phyloP scores from a whole-genome alignment of 2,888 invertebrate genomes.

The Dicyrtoma fusca region DNA sequence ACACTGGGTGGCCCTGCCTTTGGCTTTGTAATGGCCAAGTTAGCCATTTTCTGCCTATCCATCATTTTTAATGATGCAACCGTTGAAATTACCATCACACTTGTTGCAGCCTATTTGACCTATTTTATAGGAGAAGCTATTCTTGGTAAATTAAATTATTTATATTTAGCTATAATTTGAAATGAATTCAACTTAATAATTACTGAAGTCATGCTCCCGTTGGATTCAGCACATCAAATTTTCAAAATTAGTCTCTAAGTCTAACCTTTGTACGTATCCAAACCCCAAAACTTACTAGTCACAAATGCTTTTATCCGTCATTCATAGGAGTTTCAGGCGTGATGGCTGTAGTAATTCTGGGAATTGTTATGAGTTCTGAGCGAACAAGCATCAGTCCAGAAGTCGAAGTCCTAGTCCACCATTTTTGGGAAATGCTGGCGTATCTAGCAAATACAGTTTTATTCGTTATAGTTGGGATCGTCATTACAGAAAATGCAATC shows the following conservation, averaged over 20 bases:
- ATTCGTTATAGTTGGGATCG: slow-evolving; percentile 67
- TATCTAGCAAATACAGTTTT: slow-evolving; percentile 65
- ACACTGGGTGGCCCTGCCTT: slow-evolving; percentile 60
- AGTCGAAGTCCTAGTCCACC: slow-evolving; percentile 60
- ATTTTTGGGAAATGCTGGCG: slow-evolving; percentile 61
- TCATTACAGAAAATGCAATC: slow-evolving; percentile 65
- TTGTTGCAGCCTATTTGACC: slow-evolving; percentile 61
- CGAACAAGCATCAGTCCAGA: slow-evolving; percentile 61
- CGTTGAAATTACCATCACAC: slow-evolving; percentile 61
- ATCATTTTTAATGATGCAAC: slow-evolving; percentile 61
- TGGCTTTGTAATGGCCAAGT: slow-evolving; percentile 60
- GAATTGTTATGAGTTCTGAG: slow-evolving; percentile 60
- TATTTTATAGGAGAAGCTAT: slow-evolving; percentile 58
- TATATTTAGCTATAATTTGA: not conserved
- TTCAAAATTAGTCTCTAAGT: too few species aligned
- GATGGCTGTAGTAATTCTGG: slow-evolving; percentile 61
- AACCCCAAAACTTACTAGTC: too few species aligned
- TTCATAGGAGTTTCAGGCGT: slow-evolving; percentile 61
- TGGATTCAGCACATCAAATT: too few species aligned
- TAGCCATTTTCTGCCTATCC: slow-evolving; percentile 59
- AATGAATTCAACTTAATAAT: too few species aligned
- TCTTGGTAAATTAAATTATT: slow-evolving; percentile 1
- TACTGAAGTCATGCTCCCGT: too few species aligned
- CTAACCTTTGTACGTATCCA: too few species aligned
- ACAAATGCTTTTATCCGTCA: too few species aligned